Percentiles rank a stretch among this genome's conserved stretches.
Conservation (phyloP, 2,888 invertebrate species). For the Pyrrhia umbra region DNA sequence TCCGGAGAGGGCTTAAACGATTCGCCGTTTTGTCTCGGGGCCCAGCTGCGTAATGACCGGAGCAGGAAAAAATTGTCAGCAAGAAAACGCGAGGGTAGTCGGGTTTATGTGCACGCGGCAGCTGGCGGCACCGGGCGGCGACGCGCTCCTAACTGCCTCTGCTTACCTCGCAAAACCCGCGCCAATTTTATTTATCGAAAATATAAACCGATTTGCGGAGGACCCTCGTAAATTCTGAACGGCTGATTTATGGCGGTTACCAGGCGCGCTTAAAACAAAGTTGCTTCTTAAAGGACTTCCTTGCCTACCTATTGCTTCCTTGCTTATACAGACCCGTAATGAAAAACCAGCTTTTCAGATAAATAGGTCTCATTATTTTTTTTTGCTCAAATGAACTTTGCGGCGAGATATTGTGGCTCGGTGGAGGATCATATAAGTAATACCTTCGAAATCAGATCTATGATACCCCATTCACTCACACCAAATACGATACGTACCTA, state of each 20-base stretch:
- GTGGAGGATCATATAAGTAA: background rate
- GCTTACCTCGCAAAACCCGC: slow-evolving; percentile 90
- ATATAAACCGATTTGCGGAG: slow-evolving; percentile 90
- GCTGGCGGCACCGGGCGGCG: slow-evolving; percentile 81
- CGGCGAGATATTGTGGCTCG: slow-evolving; percentile 4
- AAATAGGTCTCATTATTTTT: slow-evolving; percentile 30
- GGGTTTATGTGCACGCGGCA: slow-evolving; percentile 89
- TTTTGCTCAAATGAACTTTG: slow-evolving; percentile 18
- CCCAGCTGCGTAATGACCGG: slow-evolving; percentile 90
- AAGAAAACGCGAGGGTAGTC: slow-evolving; percentile 90
- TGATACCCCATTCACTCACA: no score
- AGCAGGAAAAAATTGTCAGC: slow-evolving; percentile 90
- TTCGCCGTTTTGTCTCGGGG: slow-evolving; percentile 90
- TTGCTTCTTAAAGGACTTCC: slow-evolving; percentile 84
- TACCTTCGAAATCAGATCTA: background rate
- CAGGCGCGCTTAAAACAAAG: slow-evolving; percentile 86
- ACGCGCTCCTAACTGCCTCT: slow-evolving; percentile 89
- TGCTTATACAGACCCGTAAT: slow-evolving; percentile 63
- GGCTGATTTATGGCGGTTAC: slow-evolving; percentile 89
- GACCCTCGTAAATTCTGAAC: slow-evolving; percentile 88
- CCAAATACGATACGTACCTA: no score
- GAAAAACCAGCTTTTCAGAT: slow-evolving; percentile 45
- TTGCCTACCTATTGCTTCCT: slow-evolving; percentile 71
- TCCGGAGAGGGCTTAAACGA: slow-evolving; percentile 90
- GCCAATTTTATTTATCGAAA: slow-evolving; percentile 91